Percentiles rank a stretch among this genome's conserved stretches.
Evolutionary conservation across 2,113 vertebrate species (phyloP).

Genomic region (Gymnogyps californianus): DNA sequence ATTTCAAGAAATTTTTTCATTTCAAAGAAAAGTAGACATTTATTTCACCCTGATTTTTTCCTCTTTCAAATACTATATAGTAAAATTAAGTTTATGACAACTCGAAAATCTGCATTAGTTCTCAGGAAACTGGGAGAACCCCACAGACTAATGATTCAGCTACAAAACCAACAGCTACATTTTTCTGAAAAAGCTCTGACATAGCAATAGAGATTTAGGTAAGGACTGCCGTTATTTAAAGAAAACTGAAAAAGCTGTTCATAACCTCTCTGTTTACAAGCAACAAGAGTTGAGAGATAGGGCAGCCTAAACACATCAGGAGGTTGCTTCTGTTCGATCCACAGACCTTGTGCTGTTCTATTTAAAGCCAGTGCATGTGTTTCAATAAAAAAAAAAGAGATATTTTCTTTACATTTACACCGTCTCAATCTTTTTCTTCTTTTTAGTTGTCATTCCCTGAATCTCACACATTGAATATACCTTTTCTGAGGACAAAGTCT

Average conservation of each 20-base stretch:
- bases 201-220: neutral
- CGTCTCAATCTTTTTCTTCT: neutral
- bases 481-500: neutral
- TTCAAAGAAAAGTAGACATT: neutral
- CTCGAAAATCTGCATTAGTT: neutral
- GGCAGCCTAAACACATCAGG: neutral
- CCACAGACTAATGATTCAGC: neutral
- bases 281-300: neutral
- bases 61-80: neutral
- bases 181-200: neutral
- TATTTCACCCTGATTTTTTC: neutral
- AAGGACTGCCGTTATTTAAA: neutral
- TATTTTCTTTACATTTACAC: neutral
- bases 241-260: neutral
- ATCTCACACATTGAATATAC: neutral
- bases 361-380: neutral
- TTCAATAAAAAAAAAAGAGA: neutral
- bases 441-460: neutral
- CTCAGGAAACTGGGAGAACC: neutral
- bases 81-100: neutral
- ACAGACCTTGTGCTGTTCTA: neutral
- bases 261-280: neutral
- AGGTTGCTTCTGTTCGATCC: neutral
- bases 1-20: neutral
- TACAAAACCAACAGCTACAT: neutral